Conservation (phyloP, 2,113 vertebrate species). For the Stigmatopora argus region DNA sequence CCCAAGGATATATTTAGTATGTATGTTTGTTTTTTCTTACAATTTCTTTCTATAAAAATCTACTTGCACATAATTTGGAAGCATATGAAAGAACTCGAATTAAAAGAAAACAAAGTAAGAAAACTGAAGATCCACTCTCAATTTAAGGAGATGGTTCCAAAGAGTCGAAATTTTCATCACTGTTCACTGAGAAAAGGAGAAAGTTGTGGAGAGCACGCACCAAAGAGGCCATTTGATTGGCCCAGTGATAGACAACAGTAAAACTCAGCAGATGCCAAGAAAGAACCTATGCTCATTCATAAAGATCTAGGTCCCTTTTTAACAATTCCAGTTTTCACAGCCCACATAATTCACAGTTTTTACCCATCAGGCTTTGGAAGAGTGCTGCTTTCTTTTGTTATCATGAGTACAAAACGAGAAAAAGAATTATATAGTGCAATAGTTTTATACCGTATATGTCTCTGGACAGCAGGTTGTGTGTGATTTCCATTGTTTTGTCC, state of each 20-base stretch:
- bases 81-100: no score
- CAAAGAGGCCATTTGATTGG: neutral
- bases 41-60: no score
- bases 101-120: no score
- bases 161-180: no score
- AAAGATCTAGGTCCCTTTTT: neutral
- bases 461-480: slow-evolving; percentile 10
- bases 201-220: neutral
- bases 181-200: no score
- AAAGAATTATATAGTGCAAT: neutral
- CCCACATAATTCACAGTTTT: neutral
- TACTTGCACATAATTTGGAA: no score
- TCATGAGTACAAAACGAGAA: neutral
- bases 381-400: neutral
- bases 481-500: slow-evolving; percentile 12
- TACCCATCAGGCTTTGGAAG: neutral
- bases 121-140: no score
- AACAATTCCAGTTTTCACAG: neutral
- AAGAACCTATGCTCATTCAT: neutral
- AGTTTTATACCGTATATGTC: slow-evolving; percentile 8
- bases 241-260: neutral
- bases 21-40: no score
- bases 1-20: no score
- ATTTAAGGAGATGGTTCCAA: no score
- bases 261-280: no score